A percentile compares a stretch with the other conserved stretches of the same genome.
Evolutionary conservation across 2,888 invertebrate species (phyloP).

Genomic region (Cephus runcator): DNA sequence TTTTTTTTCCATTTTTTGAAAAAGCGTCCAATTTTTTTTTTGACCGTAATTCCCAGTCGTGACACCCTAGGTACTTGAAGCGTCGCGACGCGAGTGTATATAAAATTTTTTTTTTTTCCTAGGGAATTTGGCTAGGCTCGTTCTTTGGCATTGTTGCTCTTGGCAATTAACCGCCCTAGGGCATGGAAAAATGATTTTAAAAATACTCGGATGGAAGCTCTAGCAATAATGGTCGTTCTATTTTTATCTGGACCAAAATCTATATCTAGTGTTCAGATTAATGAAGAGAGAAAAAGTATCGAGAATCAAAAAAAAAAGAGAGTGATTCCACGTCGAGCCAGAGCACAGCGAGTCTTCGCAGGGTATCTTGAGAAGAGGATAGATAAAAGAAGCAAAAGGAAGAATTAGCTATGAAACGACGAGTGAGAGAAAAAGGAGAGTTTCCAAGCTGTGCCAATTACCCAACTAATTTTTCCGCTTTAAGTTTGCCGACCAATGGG

Average conservation of each 20-base stretch:
- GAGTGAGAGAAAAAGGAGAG: background rate
- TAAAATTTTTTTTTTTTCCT: background rate
- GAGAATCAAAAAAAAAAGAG: background rate
- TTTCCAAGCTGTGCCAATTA: background rate
- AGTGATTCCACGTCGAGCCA: background rate
- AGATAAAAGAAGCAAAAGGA: background rate
- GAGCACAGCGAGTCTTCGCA: background rate
- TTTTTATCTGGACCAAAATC: background rate
- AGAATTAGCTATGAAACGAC: background rate
- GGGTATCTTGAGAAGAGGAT: background rate
- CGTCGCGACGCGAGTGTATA: background rate
- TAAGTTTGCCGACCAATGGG: background rate
- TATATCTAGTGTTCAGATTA: background rate
- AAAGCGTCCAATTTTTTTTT: background rate
- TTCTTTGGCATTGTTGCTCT: conserved; percentile 4
- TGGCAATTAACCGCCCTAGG: background rate
- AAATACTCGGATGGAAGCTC: background rate
- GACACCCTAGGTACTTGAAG: background rate
- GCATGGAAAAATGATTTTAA: background rate
- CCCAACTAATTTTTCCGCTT: background rate
- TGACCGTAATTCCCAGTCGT: background rate
- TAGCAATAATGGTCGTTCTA: background rate
- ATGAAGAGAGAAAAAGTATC: background rate
- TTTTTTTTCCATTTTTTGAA: background rate
- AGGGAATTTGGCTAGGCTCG: background rate